Conservation (phyloP, 2,888 invertebrate genomes). For the Rhamphomyia laevipes region DNA sequence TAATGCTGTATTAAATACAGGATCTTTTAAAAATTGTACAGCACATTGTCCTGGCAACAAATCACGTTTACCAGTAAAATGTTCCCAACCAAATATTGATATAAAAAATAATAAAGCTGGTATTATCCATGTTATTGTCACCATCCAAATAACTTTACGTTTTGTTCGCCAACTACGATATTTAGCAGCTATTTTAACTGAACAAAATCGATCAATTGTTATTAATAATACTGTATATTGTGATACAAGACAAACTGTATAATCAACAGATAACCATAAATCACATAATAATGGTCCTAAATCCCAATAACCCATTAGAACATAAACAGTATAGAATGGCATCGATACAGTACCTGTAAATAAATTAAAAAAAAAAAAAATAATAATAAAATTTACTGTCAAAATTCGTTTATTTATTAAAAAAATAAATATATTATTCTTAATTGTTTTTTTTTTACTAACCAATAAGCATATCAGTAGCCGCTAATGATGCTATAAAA, state of each 20-base stretch:
- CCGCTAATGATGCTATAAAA: conserved; percentile 96
- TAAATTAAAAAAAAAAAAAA: conserved; percentile 10
- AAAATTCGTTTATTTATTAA: not conserved
- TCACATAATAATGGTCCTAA: conserved; percentile 92
- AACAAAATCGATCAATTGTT: conserved; percentile 96
- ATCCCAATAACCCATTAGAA: conserved; percentile 94
- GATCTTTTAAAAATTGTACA: conserved; percentile 95
- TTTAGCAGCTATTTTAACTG: conserved; percentile 94
- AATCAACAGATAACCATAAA: conserved; percentile 96
- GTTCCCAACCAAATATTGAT: conserved; percentile 98
- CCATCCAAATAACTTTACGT: conserved; percentile 87
- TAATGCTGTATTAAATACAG: conserved; percentile 91
- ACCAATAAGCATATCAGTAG: conserved; percentile 93
- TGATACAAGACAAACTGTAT: conserved; percentile 96
- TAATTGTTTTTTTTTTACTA: not conserved
- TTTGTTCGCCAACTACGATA: conserved; percentile 96
- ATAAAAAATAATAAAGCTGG: conserved; percentile 94
- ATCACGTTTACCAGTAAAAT: conserved; percentile 87
- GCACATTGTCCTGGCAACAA: conserved; percentile 80
- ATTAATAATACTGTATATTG: conserved; percentile 98
- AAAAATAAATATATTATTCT: not conserved
- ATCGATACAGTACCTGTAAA: conserved; percentile 84
- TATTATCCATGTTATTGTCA: conserved; percentile 92
- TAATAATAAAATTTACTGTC: not conserved
- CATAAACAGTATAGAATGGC: conserved; percentile 97